These are phyloP conservation scores for Drosophila atroscutellata DNA, from an alignment of 2,888 invertebrate genomes.

Conservation along the genomic window DNA sequence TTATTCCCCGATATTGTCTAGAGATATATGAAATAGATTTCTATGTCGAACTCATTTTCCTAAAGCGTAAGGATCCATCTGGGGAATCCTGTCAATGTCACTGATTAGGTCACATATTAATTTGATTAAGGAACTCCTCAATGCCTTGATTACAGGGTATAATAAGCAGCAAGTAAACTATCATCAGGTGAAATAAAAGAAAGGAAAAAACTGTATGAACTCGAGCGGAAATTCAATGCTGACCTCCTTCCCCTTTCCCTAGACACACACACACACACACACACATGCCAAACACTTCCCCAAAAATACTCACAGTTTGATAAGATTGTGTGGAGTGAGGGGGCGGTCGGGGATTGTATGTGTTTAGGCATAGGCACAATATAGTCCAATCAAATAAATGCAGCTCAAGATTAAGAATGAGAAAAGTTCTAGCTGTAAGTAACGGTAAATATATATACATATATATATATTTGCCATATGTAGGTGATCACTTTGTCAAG, in stretches of 20 bases:
- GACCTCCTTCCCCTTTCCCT: neutral
- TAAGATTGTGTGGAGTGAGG: too few species aligned
- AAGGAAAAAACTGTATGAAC: conserved; percentile 33
- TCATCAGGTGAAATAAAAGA: conserved; percentile 9
- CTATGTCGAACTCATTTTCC: neutral
- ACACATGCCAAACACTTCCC: neutral
- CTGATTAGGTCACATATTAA: neutral
- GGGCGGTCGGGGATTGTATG: neutral
- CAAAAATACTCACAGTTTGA: neutral
- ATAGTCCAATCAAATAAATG: conserved; percentile 15
- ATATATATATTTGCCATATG: neutral
- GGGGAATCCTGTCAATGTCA: neutral
- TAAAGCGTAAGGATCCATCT: too few species aligned
- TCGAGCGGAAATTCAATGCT: conserved; percentile 48
- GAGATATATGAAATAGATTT: neutral
- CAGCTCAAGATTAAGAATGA: neutral
- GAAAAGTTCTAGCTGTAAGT: neutral
- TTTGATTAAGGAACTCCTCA: neutral
- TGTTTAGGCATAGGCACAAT: conserved; percentile 2
- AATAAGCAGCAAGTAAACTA: neutral
- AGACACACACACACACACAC: neutral
- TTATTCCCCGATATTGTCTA: neutral
- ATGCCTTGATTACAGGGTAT: conserved; percentile 18
- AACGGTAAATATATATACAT: neutral
- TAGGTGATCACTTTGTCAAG: neutral